Base-by-base conservation (phyloP, 2,113 vertebrate species). In the Poicephalus meyeri region DNA sequence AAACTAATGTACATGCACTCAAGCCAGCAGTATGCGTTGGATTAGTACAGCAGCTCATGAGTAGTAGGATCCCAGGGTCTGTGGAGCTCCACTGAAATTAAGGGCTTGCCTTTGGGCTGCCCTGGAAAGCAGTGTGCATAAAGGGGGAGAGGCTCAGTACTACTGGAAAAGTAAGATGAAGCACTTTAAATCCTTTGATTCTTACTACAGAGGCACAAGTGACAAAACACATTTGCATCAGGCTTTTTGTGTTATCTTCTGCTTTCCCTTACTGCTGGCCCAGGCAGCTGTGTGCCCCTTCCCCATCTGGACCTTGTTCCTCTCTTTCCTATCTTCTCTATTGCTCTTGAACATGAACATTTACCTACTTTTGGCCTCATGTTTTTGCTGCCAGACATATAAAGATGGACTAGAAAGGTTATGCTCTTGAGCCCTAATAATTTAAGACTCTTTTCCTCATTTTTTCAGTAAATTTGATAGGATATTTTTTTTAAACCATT, bases 211-310 rank as follows among this genome's bases (percentile, higher is more conserved):
- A 91, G 31, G 12, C 33, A 91, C 56, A 84, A 64, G 39, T 86
- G 92, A 93, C 69, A 96, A 66, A 95, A 90, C 14, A 91, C 77
- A 78, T 86, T 71, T 93, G 55, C 1, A 4, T 66, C 79, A 86
- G 44, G 8, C 26, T 52, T 91, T 93, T 83, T 83, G 33, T 78
- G 31, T 81, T 88, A 64, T 68, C 47, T 82, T 77, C 44, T 89
- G 13, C 21, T 87, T 91, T 95, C 28, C 35, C 46, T 46, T 86
- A 52, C 52, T 90, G 76, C 60, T 93, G 79, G 52, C 42, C 50
- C 52, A 70, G 37, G 31, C 29, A 91, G 31, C 25, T 72, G 56
- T 6, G 4, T 56, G 13, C 19, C 50, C 58, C n/a, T 94, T 91
- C 41, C 25, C 53, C 70, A 73, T 87, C 58, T 68, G 63, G 41